Conservation (phyloP, 35 echinoderm and acorn worm genomes). For the Holothuria glaberrima region DNA sequence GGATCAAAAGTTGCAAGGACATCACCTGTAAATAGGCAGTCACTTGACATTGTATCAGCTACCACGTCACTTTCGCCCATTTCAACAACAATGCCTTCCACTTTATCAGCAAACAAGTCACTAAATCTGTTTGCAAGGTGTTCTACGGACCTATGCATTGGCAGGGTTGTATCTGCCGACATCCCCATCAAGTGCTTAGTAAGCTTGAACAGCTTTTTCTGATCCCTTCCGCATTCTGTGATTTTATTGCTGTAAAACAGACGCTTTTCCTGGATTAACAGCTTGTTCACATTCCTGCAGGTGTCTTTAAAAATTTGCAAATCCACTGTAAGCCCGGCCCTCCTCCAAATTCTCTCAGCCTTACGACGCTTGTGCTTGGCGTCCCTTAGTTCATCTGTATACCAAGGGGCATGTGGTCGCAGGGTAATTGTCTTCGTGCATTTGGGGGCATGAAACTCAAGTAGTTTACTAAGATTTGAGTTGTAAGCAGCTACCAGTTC, state of each 20-base stretch:
- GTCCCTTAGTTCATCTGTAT: too few relatives aligned
- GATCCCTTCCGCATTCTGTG: conserved; percentile 10
- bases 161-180: conserved; percentile 4
- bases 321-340: background rate
- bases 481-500: conserved; percentile 39
- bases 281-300: background rate
- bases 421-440: conserved; percentile 58
- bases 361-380: conserved; percentile 22
- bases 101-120: conserved; percentile 21
- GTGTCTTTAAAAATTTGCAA: background rate
- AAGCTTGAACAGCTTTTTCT: background rate
- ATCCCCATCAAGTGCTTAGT: conserved; percentile 21
- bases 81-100: background rate
- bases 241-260: conserved; percentile 25
- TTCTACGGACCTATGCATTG: conserved; percentile 4
- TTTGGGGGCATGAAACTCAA: conserved; percentile 19
- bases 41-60: conserved; percentile 11
- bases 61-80: conserved; percentile 10
- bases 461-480: background rate
- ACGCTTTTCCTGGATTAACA: conserved; percentile 8
- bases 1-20: conserved; percentile 10
- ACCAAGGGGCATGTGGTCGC: too few relatives aligned
- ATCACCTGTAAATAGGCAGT: conserved; percentile 14
- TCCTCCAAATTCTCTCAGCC: conserved; percentile 39
- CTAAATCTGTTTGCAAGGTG: conserved; percentile 32